A percentile compares a stretch with the other conserved stretches of the same genome.
These are phyloP conservation scores for Ectemnius lituratus DNA, from an alignment of 2,888 invertebrate genomes.

Conservation along the genomic window DNA sequence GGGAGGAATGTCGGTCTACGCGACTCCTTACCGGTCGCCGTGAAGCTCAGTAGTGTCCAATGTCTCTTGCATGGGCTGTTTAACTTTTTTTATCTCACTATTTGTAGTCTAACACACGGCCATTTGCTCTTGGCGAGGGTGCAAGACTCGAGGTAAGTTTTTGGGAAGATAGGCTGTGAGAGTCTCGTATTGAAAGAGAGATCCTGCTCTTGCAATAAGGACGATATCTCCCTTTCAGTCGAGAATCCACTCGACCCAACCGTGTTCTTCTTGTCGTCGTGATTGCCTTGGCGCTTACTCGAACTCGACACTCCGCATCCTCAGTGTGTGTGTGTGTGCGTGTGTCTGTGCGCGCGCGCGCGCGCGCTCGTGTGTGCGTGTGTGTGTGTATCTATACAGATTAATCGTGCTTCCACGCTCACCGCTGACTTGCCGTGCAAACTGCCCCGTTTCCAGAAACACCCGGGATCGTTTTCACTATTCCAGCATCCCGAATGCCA, in stretches of 20 bases:
- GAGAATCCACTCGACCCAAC: constrained; percentile 15
- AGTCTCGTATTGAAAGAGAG: constrained; percentile 20
- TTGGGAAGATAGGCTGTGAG: constrained; percentile 56
- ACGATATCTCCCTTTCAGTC: constrained; percentile 19
- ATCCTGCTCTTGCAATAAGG: not conserved
- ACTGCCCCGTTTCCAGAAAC: too few species aligned
- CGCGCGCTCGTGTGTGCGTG: constrained; percentile 34
- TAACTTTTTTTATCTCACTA: constrained; percentile 68
- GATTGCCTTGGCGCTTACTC: constrained; percentile 33
- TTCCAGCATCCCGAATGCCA: constrained; percentile 12
- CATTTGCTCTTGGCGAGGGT: constrained; percentile 68
- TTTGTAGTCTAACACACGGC: constrained; percentile 73
- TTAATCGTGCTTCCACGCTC: constrained; percentile 28
- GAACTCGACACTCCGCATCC: constrained; percentile 58
- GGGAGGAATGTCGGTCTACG: constrained; percentile 56
- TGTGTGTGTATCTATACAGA: not conserved
- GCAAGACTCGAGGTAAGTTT: constrained; percentile 74
- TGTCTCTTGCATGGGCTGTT: constrained; percentile 73
- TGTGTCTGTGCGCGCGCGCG: not conserved
- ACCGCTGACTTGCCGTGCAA: constrained; percentile 4
- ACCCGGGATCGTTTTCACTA: not conserved
- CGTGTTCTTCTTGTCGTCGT: constrained; percentile 26
- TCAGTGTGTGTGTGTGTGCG: constrained; percentile 44
- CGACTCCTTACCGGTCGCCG: constrained; percentile 62
- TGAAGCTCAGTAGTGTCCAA: constrained; percentile 67